phyloP scores from a whole-genome alignment of 2,888 invertebrate genomes.

The Orthonevra nobilis region DNA sequence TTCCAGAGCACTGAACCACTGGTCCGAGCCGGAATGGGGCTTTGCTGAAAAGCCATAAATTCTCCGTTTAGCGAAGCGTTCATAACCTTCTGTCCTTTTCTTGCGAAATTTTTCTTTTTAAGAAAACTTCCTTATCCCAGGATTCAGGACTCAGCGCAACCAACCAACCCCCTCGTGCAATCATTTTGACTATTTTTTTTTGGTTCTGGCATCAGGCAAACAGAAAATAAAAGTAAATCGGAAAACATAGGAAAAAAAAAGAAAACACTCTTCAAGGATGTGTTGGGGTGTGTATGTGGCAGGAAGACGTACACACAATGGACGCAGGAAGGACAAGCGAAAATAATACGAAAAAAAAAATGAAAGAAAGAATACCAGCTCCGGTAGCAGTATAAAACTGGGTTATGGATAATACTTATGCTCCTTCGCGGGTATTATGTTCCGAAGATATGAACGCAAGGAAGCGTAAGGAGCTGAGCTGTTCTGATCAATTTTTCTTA shows the following conservation, averaged over 20 bases:
- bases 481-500: slow-evolving; percentile 64
- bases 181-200: slow-evolving; percentile 48
- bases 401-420: slow-evolving; percentile 66
- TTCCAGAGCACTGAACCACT: slow-evolving; percentile 48
- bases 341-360: slow-evolving; percentile 6
- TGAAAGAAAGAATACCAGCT: slow-evolving; percentile 15
- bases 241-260: slow-evolving; percentile 33
- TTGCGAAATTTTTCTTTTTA: slow-evolving; percentile 38
- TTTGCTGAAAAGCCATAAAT: slow-evolving; percentile 70
- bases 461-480: slow-evolving; percentile 55
- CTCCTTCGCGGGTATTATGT: slow-evolving; percentile 57
- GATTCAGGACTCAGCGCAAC: slow-evolving; percentile 29
- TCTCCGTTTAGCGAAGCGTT: slow-evolving; percentile 70
- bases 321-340: slow-evolving; percentile 26
- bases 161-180: slow-evolving; percentile 17
- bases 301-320: slow-evolving; percentile 64
- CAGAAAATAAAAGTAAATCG: slow-evolving; percentile 67
- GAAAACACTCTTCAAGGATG: slow-evolving; percentile 42
- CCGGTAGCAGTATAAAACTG: slow-evolving; percentile 58
- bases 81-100: slow-evolving; percentile 70
- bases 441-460: slow-evolving; percentile 46
- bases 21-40: slow-evolving; percentile 59
- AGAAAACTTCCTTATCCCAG: slow-evolving; percentile 67
- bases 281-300: slow-evolving; percentile 63
- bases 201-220: slow-evolving; percentile 45